Base-by-base conservation (phyloP, 2,113 vertebrate species). In the Gambusia affinis region DNA sequence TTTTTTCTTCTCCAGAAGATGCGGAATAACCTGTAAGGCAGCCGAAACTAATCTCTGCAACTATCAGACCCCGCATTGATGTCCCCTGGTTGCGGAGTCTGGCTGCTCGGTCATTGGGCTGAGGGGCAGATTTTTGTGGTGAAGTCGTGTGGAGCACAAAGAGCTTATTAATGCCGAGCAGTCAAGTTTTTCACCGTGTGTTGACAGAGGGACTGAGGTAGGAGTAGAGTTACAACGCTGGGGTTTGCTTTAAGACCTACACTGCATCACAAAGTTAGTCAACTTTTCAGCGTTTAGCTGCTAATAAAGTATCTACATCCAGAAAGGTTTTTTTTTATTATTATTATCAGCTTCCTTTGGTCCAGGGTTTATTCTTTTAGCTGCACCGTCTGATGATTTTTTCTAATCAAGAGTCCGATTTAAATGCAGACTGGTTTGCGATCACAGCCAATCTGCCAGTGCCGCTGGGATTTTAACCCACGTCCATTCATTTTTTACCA, bases 371-470 rank as follows among this genome's bases (percentile, higher is more conserved):
- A 47, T 47, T 77, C 0, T 57, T 47, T 65, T 77, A 35, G 28
- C 70, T 72, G 78, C 82, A 67, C 74, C 72, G 76, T 61, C 54
- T n/a, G 60, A 69, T 72, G 29, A 73, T 75, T 85, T 47, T 74
- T 84, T 62, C 72, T 47, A 70, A 68, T 73, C 79, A 69, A 68
- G 83, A 87, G 85, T 82, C 80, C 35, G 68, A 81, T 85, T 91
- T 91, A 87, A 84, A 94, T 92, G 92, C 90, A 79, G 89, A 87
- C 87, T 81, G 80, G 82, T 70, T 29, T 84, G 74, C 75, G 60
- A 83, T 75, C 87, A 87, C 80, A 84, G 86, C 86, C 84, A 79
- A 92, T 89, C 91, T 89, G 90, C 91, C 90, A 69, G 73, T 75
- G 72, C 86, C 66, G 73, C 63, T 82, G 78, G 73, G 73, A 74